Conservation (phyloP, 2,113 vertebrate species). For the Ochotona princeps region DNA sequence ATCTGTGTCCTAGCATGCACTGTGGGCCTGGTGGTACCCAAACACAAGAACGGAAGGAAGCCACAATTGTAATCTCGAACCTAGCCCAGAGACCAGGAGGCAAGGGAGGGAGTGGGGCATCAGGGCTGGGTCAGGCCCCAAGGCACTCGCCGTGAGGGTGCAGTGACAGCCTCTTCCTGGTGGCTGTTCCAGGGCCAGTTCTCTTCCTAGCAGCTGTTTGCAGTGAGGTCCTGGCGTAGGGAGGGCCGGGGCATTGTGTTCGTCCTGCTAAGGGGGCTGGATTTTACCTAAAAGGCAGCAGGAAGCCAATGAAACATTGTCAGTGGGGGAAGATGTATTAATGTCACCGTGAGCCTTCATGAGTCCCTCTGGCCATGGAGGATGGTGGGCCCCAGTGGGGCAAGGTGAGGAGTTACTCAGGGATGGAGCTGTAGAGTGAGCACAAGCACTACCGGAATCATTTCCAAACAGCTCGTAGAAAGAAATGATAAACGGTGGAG, state of each 20-base stretch:
- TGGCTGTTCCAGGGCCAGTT: too few relatives aligned
- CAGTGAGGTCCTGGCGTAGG: not conserved
- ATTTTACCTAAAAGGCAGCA: not conserved
- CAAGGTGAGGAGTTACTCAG: not conserved
- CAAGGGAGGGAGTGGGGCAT: accelerated
- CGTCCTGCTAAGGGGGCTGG: not conserved
- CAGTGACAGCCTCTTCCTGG: too few relatives aligned
- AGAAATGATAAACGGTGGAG: too few relatives aligned
- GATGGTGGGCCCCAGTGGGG: not conserved
- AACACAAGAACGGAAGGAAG: not conserved
- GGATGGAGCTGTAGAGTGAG: not conserved
- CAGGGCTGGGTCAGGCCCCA: not conserved
- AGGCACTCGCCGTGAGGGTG: too few relatives aligned
- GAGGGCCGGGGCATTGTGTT: not conserved
- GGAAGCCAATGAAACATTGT: not conserved
- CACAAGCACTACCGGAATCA: too few relatives aligned
- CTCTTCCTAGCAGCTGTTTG: too few relatives aligned
- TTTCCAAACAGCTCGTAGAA: too few relatives aligned
- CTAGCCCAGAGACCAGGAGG: too few relatives aligned
- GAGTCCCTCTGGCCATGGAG: not conserved
- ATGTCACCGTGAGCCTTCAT: not conserved
- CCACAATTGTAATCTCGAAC: not conserved
- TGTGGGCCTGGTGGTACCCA: not conserved
- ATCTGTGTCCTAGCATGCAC: not conserved
- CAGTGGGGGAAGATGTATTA: not conserved